Percentiles rank a stretch among this genome's conserved stretches.
Evolutionary conservation across 2,888 invertebrate species (phyloP).

Genomic region (Corythucha ciliata): DNA sequence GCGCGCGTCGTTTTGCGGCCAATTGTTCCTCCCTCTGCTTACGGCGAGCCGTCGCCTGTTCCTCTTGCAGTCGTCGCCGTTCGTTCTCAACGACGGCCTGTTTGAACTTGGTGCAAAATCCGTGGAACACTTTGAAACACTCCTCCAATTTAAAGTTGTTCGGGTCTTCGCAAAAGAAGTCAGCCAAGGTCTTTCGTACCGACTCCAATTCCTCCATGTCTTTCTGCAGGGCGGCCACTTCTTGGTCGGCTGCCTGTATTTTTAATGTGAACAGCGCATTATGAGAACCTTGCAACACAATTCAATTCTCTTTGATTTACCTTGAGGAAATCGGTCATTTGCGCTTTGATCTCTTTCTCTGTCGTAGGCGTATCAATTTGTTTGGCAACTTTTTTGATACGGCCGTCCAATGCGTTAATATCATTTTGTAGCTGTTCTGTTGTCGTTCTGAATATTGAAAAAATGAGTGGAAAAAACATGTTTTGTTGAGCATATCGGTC

Average conservation of each 20-base stretch:
- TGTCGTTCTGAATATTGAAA: conserved; percentile 55
- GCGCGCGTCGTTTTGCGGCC: conserved; percentile 51
- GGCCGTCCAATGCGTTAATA: conserved; percentile 66
- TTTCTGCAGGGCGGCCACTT: conserved; percentile 64
- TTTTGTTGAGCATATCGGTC: no score
- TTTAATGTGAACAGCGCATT: not conserved
- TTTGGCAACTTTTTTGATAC: conserved; percentile 67
- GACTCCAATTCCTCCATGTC: conserved; percentile 75
- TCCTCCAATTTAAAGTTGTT: conserved; percentile 86
- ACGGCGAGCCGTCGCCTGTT: conserved; percentile 69
- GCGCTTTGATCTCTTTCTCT: conserved; percentile 70
- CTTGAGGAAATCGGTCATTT: conserved; percentile 80
- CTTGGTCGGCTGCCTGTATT: conserved; percentile 62
- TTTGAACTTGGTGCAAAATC: conserved; percentile 78
- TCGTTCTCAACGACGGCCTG: conserved; percentile 79
- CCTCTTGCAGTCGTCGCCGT: conserved; percentile 69
- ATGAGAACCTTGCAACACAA: not conserved
- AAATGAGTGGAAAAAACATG: not conserved
- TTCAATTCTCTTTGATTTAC: conserved; percentile 43
- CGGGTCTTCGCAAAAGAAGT: conserved; percentile 91
- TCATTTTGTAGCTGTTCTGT: conserved; percentile 83
- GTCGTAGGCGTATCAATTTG: conserved; percentile 69
- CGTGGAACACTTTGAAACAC: conserved; percentile 80
- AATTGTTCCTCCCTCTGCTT: conserved; percentile 65
- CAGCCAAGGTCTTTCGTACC: conserved; percentile 68